Percentiles rank a stretch among this genome's conserved stretches.
These are phyloP conservation scores for Eidolon dupreanum DNA, from an alignment of 2,797 vertebrate genomes.

Conservation along the genomic window DNA sequence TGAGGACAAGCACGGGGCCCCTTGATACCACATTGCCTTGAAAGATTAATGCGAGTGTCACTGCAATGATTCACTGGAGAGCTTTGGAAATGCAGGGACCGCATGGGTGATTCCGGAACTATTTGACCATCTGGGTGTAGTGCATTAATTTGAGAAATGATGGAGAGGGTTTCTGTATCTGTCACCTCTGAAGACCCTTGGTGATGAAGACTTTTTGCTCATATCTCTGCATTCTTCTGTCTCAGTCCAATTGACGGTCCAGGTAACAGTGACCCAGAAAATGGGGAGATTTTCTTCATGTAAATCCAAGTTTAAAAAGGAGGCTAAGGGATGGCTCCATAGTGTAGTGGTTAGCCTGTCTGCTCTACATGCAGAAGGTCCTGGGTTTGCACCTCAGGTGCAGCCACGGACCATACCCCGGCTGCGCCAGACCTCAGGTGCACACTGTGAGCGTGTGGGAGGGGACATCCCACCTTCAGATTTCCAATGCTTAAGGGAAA, in stretches of 20 bases:
- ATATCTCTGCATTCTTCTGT: not conserved
- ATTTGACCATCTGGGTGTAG: not conserved
- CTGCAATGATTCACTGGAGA: no score
- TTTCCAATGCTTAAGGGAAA: no score
- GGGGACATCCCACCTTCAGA: no score
- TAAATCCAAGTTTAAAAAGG: not conserved
- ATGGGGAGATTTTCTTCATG: not conserved
- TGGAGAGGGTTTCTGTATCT: not conserved
- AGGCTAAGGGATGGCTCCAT: not conserved
- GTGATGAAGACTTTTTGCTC: not conserved
- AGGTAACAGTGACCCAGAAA: not conserved
- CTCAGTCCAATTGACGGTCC: not conserved
- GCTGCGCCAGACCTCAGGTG: no score
- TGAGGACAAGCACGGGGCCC: not conserved
- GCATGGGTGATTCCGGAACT: not conserved
- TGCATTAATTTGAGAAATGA: not conserved
- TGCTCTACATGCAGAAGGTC: no score
- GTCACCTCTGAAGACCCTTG: not conserved
- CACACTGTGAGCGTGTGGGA: no score
- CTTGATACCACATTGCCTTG: not conserved
- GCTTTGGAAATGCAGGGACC: not conserved
- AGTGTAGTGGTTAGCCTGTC: no score
- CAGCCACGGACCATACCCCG: no score
- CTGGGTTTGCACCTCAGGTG: no score
- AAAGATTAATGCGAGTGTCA: no score